Base-by-base conservation (phyloP, 2,113 vertebrate species). In the Nerophis ophidion region DNA sequence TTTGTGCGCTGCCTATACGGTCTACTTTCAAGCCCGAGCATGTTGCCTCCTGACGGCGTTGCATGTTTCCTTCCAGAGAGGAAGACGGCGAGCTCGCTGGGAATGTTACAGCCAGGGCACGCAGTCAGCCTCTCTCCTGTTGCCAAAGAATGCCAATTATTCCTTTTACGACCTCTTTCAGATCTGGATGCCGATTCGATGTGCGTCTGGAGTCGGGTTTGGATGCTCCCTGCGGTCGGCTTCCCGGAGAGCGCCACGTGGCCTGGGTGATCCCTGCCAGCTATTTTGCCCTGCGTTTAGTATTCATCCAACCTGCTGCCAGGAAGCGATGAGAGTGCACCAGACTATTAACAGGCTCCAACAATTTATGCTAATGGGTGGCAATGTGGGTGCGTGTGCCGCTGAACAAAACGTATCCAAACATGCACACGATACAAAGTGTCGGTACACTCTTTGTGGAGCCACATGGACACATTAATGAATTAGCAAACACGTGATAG, bases 221-320 rank as follows among this genome's bases (percentile, higher is more conserved):
- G 66, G 65, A 71, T 67, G 69, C 65, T 71, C 61, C 80, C 40
- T 12, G 40, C 11, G 40, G 40, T 11, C 11, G 6, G 40, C 40
- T 44, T 11, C 11, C 40, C 40, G 4, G 70, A 54, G 61, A 79
- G 61, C 56, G 61, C 48, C 71, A 61, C 6, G 15, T 48, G 74
- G 76, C 77, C 79, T 80, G 75, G 80, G 80, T 87, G 80, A 86
- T 81, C 77, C 71, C 74, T 81, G 81, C 79, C 82, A 84, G 76
- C 83, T 83, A 79, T 84, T 84, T 83, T 84, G 71, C 81, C 77
- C 79, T 72, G 77, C 74, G 64, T 84, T 88, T 84, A 82, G 72
- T 69, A 81, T 83, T 85, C 77, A 84, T 84, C 84, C 81, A 84
- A 84, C 80, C 72, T 14, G 6, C 80, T 74, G 74, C 81, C 81